These are phyloP conservation scores for Stylophora pistillata DNA, from an alignment of 64 coral and sea anemone species.

Conservation along the genomic window DNA sequence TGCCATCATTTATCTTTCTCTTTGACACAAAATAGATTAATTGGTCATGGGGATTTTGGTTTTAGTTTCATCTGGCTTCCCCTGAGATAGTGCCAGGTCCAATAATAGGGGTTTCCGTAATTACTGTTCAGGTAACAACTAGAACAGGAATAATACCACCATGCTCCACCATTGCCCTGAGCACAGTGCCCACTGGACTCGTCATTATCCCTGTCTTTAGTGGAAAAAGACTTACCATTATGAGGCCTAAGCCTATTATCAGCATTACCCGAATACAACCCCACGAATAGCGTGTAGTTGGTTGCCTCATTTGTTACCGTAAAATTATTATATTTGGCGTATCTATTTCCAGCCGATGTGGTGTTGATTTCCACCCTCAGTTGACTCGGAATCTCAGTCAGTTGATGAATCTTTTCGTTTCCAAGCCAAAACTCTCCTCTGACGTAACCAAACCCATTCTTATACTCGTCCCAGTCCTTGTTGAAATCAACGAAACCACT, in stretches of 20 bases:
- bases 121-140: slow-evolving; percentile 6
- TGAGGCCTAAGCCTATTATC: background rate
- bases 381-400: slow-evolving; percentile 33
- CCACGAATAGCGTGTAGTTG: slow-evolving; percentile 39
- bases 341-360: background rate
- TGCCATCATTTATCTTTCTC: background rate
- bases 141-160: slow-evolving; percentile 60
- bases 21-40: background rate
- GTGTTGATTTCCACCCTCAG: background rate
- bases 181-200: slow-evolving; percentile 21
- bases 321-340: slow-evolving; percentile 68
- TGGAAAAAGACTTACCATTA: slow-evolving; percentile 48
- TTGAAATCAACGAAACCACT: slow-evolving; percentile 9
- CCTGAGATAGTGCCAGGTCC: background rate
- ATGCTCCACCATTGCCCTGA: background rate
- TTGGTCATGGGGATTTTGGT: background rate
- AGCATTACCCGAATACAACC: slow-evolving; percentile 46
- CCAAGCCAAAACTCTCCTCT: slow-evolving; percentile 32
- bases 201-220: slow-evolving; percentile 70
- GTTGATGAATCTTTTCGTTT: slow-evolving; percentile 47
- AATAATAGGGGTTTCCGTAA: background rate
- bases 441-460: slow-evolving; percentile 23
- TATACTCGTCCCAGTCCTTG: slow-evolving; percentile 28
- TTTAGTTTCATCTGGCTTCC: slow-evolving; percentile 9
- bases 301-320: slow-evolving; percentile 20